Base-by-base conservation (phyloP, 2,888 invertebrate species). In the Cactoblastis cactorum region DNA sequence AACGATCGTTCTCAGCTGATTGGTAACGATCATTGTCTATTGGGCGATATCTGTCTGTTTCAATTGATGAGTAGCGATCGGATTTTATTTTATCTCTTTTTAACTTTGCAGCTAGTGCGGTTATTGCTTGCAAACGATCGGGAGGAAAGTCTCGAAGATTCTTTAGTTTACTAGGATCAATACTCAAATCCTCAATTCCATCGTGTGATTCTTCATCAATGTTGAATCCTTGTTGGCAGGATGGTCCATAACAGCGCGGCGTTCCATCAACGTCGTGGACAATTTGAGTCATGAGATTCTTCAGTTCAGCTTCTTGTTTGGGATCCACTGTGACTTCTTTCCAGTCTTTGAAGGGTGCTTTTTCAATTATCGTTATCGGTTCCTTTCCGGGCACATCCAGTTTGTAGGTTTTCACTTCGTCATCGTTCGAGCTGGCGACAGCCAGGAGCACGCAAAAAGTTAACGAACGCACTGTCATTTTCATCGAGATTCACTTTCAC, bases 321-420 rank as follows among this genome's bases (percentile, higher is more conserved):
- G 57, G 43, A 19, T 73, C 66, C 11, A 71, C 53, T 8, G 65
- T 52, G 5, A 71, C 61, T 45, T 76, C 72, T 51, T 74, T 71
- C 72, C 77, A 77, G 50, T 73, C 64, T 5, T 41, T 12, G 33
- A 39, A 39, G 47, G 74, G 66, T 38, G 75, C 79, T 19, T 88
- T 89, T 74, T 92, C 92, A 52, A 92, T 81, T 22, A 92, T 91
- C 1, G 91, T 89, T 15, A 92, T 91, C 0, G 92, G 90, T 14
- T 86, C 76, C 22, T 91, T 90, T 54, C 91, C 91, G 0, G 91
- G 92, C 39, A 92, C 90, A 52, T 91, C 84, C 37, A 92, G 61
- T 64, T 91, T 85, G 64, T 91, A 92, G 0, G 88, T 84, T 57
- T 86, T 91, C 14, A 89, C 79, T 60, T 77, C 81, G 38, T 77